These are phyloP conservation scores for Bilobella aurantiaca DNA, from an alignment of 1,140 invertebrate species.

Conservation along the genomic window DNA sequence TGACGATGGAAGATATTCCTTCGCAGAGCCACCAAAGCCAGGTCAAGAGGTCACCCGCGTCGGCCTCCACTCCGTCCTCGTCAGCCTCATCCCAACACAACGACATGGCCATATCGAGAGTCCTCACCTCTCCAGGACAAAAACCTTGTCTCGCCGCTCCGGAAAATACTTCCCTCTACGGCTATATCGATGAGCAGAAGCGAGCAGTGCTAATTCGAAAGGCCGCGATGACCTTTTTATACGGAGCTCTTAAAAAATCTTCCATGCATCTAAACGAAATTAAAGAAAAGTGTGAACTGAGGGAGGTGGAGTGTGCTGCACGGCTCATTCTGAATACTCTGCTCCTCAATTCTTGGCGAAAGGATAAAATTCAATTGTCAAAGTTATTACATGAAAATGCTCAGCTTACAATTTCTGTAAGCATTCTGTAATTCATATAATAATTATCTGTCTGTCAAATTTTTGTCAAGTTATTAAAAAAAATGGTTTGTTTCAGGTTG, in stretches of 20 bases:
- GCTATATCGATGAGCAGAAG: not conserved
- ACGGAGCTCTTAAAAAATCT: not conserved
- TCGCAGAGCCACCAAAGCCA: too few relatives aligned
- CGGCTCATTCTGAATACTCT: constrained; percentile 10
- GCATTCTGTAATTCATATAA: not conserved
- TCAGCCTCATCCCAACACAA: too few relatives aligned
- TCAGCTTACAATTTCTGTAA: constrained; percentile 14
- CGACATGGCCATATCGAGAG: too few relatives aligned
- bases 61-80: too few relatives aligned
- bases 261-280: not conserved
- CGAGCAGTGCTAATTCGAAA: not conserved
- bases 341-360: constrained; percentile 18
- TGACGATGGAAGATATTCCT: too few relatives aligned
- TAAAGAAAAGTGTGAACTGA: not conserved
- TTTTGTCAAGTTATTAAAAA: not conserved
- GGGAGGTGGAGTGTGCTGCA: constrained; percentile 7
- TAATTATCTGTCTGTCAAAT: not conserved
- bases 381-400: constrained; percentile 11
- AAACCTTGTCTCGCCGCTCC: not conserved
- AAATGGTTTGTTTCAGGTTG: not conserved
- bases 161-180: not conserved
- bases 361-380: not conserved
- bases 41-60: too few relatives aligned
- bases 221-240: not conserved
- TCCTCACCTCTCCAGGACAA: too few relatives aligned